A percentile compares a stretch with the other conserved stretches of the same genome.
Conservation (phyloP, 2,797 vertebrate genomes). For the Gorsachius magnificus region DNA sequence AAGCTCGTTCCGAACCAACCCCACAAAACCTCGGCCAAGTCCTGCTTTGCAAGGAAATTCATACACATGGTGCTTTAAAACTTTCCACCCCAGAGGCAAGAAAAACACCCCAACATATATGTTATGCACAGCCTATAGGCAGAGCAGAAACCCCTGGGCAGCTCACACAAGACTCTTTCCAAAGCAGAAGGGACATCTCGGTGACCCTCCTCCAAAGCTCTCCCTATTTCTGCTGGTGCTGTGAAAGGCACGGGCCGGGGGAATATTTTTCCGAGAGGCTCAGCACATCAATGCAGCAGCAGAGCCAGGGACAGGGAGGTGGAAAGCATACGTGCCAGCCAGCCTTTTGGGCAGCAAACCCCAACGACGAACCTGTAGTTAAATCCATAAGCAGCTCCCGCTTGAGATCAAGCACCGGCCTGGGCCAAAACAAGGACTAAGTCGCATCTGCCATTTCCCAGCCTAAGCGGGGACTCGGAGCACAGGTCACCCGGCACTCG, state of each 20-base stretch:
- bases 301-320: neutral
- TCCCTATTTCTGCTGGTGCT: neutral
- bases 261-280: neutral
- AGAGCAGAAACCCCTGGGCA: neutral
- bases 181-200: neutral
- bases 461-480: neutral
- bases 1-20: neutral
- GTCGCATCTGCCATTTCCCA: neutral
- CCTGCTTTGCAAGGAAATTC: accelerated
- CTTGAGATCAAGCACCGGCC: neutral
- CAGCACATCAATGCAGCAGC: neutral
- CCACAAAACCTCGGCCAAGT: neutral
- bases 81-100: accelerated
- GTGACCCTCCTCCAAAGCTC: accelerated
- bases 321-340: accelerated
- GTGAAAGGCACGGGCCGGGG: neutral
- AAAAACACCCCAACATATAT: accelerated
- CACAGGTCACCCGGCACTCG: neutral
- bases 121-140: too few species aligned
- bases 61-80: accelerated
- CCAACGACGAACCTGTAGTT: neutral
- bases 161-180: neutral
- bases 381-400: neutral
- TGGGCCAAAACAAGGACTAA: neutral
- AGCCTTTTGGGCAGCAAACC: neutral